These are phyloP conservation scores for Drosophila lacertosa DNA, from an alignment of 1,140 invertebrate genomes.

Conservation along the genomic window DNA sequence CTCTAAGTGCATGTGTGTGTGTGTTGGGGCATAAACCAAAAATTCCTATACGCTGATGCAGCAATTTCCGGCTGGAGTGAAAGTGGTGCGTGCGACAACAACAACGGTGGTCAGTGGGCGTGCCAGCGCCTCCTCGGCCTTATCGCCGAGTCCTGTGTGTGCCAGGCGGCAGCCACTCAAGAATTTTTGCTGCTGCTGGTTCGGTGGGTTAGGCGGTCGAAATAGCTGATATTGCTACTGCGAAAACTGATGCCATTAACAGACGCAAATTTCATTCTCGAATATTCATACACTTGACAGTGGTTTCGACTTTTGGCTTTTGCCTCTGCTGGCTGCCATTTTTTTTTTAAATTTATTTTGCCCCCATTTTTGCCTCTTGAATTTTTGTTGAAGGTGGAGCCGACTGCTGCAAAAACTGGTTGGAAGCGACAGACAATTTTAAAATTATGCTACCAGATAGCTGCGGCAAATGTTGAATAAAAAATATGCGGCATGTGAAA, in stretches of 20 bases:
- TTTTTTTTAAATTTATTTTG: no score
- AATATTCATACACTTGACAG: conserved; percentile 74
- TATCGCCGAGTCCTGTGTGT: background rate
- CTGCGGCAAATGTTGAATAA: conserved; percentile 31
- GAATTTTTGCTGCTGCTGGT: conserved; percentile 38
- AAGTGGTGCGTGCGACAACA: conserved; percentile 72
- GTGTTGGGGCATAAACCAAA: conserved; percentile 67
- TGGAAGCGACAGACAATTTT: conserved; percentile 29
- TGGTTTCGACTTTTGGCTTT: conserved; percentile 12
- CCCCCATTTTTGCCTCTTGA: conserved; percentile 10
- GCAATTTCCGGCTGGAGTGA: conserved; percentile 76
- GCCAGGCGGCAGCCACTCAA: conserved; percentile 37
- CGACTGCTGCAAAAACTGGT: conserved; percentile 20
- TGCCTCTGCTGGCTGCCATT: conserved; percentile 7
- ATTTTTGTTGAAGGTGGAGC: conserved; percentile 7
- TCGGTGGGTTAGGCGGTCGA: conserved; percentile 3
- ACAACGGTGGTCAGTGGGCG: conserved; percentile 23
- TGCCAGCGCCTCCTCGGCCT: background rate
- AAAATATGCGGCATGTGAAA: conserved; percentile 39
- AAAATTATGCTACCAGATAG: conserved; percentile 45
- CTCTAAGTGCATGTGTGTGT: background rate
- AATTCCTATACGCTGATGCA: conserved; percentile 81
- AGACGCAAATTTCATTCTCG: conserved; percentile 61
- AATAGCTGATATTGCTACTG: conserved; percentile 50
- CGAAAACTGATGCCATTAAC: conserved; percentile 50